A percentile compares a stretch with the other conserved stretches of the same genome.
These are phyloP conservation scores for Agelastica alni DNA, from an alignment of 2,888 invertebrate genomes.

Conservation along the genomic window DNA sequence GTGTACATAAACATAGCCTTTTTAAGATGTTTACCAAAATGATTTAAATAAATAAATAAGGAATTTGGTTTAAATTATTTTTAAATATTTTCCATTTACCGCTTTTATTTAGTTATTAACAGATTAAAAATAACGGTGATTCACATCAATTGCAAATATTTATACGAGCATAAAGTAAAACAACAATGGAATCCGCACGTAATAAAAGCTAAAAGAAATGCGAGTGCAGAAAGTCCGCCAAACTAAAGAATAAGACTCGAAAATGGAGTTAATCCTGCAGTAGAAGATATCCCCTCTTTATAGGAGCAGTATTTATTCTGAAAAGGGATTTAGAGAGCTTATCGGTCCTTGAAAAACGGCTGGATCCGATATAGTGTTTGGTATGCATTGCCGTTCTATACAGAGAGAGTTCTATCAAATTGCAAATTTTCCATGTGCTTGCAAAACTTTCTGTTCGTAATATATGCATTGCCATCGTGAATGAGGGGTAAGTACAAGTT, in stretches of 20 bases:
- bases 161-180: too few species aligned
- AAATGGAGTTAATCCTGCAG: slow-evolving; percentile 50
- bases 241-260: slow-evolving; percentile 43
- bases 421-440: slow-evolving; percentile 50
- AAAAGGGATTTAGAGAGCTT: slow-evolving; percentile 50
- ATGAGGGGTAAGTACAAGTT: too few species aligned
- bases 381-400: slow-evolving; percentile 44
- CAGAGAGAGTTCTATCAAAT: slow-evolving; percentile 48
- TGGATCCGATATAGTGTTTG: slow-evolving; percentile 49
- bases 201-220: too few species aligned
- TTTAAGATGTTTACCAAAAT: too few species aligned
- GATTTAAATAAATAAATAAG: too few species aligned
- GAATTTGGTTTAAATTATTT: too few species aligned
- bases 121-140: too few species aligned
- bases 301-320: slow-evolving; percentile 52
- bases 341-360: slow-evolving; percentile 51
- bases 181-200: too few species aligned
- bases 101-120: too few species aligned
- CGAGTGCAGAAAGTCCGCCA: slow-evolving; percentile 35
- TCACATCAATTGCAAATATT: too few species aligned
- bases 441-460: slow-evolving; percentile 26
- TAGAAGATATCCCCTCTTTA: slow-evolving; percentile 51
- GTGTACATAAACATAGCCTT: too few species aligned
- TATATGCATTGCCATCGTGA: slow-evolving; percentile 29
- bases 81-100: too few species aligned